Evolutionary conservation across 2,113 vertebrate genomes (phyloP), one percentile per base, ranked within the genome.

Genomic region (Apteryx mantelli): DNA sequence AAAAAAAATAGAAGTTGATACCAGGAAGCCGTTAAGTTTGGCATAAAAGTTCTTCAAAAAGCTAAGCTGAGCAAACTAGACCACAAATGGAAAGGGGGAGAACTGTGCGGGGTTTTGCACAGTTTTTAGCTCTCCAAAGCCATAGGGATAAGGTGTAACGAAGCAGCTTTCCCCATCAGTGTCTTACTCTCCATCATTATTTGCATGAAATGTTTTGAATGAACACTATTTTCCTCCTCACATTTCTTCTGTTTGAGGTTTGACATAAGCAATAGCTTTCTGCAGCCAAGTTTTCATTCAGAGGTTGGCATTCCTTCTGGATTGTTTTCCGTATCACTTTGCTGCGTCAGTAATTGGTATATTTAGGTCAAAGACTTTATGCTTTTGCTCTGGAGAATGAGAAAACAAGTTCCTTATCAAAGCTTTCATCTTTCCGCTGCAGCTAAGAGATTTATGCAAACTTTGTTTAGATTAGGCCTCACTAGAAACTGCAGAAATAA

Each of bases 341-440:
- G 86, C 79, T 90, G 48, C 65, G 53, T 83, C 95, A 88, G 65
- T 95, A 98, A 96, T 89, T 96, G 91, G 96, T 88, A 94, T 78
- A 95, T 95, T 96, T 88, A 96, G 93, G 93, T 97, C 97, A 93
- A 95, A 94, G 91, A 83, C 76, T 93, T 56, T 82, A 76, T 2
- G 34, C 80, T 94, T 42, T 46, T 36, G 65, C 74, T 96, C 9
- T 5, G 11, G 89, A 94, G 76, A 95, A 78, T 93, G 83, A 69
- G 65, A 93, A 92, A 64, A 4, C 74, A 80, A 95, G 58, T 61
- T 94, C 44, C 68, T 91, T 73, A 96, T 91, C 93, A 73, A 89
- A 82, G 55, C 89, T 93, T 95, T 95, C 55, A 93, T 96, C 87
- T 96, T 91, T 91, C 78, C 0, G 5, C 71, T 46, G 61, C 28